These are phyloP conservation scores for Lepidocyrtoides sp. DNA, from an alignment of 2,888 invertebrate species.

Conservation along the genomic window DNA sequence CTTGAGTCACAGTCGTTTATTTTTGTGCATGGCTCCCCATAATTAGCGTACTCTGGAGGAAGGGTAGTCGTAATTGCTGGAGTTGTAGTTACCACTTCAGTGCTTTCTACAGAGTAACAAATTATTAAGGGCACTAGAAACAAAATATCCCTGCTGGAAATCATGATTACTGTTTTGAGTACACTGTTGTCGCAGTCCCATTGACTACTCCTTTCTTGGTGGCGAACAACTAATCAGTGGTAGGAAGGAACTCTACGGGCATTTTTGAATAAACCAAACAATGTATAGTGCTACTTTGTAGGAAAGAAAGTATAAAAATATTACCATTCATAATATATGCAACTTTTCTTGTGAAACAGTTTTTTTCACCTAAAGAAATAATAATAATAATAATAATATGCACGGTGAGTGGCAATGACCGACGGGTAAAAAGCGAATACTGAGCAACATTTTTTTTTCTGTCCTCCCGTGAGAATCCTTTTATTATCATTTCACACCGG, in stretches of 20 bases:
- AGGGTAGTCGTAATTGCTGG: not conserved
- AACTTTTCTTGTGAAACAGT: not conserved
- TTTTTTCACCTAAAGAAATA: not conserved
- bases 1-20: slow-evolving; percentile 53
- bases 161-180: not conserved
- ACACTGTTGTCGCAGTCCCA: not conserved
- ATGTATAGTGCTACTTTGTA: not conserved
- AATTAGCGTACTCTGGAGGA: slow-evolving; percentile 33
- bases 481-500: slow-evolving; percentile 71
- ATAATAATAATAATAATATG: no score
- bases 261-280: not conserved
- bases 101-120: not conserved
- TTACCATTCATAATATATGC: no score
- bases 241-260: not conserved
- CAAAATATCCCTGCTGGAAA: not conserved
- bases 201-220: not conserved
- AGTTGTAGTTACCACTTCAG: not conserved
- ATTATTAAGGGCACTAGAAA: not conserved
- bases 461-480: slow-evolving; percentile 66
- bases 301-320: no score
- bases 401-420: slow-evolving; percentile 67
- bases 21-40: slow-evolving; percentile 65
- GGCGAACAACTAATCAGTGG: slow-evolving; percentile 1
- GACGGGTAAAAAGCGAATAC: slow-evolving; percentile 21
- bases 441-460: not conserved